phyloP scores from a whole-genome alignment of 2,888 invertebrate genomes.

The Muscina levida region DNA sequence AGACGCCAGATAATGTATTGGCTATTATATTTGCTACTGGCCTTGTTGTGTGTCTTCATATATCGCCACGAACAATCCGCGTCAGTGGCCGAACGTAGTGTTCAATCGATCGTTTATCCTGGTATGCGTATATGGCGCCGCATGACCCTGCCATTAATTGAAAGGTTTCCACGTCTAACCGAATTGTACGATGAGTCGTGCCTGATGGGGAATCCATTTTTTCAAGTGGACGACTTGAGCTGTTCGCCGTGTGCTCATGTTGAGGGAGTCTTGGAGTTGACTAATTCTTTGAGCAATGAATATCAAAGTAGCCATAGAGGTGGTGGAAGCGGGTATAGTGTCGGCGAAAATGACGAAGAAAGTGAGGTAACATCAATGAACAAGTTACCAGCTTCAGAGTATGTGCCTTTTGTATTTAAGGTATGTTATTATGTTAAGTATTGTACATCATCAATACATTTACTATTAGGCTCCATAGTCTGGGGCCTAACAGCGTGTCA shows the following conservation, averaged over 20 bases:
- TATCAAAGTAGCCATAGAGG: conserved; percentile 40
- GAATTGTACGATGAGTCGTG: conserved; percentile 93
- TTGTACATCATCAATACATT: too few species aligned
- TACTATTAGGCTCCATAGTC: too few species aligned
- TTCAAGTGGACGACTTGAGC: conserved; percentile 89
- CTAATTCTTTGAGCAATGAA: conserved; percentile 32
- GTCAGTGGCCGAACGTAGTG: conserved; percentile 82
- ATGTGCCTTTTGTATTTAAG: conserved; percentile 82
- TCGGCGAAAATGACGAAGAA: not conserved
- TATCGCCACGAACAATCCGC: conserved; percentile 75
- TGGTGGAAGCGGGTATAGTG: conserved; percentile 18
- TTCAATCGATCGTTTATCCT: conserved; percentile 91
- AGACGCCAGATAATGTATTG: conserved; percentile 78
- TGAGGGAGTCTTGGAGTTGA: conserved; percentile 84
- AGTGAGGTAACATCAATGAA: conserved; percentile 30
- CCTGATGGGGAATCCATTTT: conserved; percentile 90
- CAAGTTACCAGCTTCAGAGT: conserved; percentile 67
- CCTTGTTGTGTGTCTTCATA: conserved; percentile 76
- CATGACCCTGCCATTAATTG: conserved; percentile 88
- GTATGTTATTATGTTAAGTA: too few species aligned
- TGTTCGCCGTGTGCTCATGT: conserved; percentile 91
- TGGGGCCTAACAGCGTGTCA: too few species aligned
- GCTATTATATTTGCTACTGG: conserved; percentile 75
- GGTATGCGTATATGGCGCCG: conserved; percentile 87
- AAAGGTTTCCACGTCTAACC: conserved; percentile 86